Conservation (phyloP, 2,113 vertebrate species). For the rabbit (Oryctolagus cuniculus) region mOryCun1.1 NC_091451.1:12327501-12328000, state of each 20-base stretch:
- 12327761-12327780: neutral
- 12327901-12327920: neutral
- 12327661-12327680: neutral
- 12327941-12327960: neutral
- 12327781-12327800: neutral
- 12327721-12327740: neutral
- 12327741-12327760: too few relatives aligned
- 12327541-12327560: neutral
- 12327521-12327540: slow-evolving; percentile 1
- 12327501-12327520: slow-evolving; percentile 37
- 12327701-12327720: neutral
- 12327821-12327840: neutral
- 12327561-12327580: neutral
- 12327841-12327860: neutral
- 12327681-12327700: neutral
- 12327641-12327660: neutral
- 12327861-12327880: neutral
- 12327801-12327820: neutral
- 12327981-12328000: neutral
- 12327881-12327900: neutral
- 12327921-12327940: neutral
- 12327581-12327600: neutral
- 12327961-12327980: neutral
- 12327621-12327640: neutral
- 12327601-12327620: slow-evolving; percentile 16